Conservation (phyloP, 2,797 vertebrate species). For the Anguilla anguilla region DNA sequence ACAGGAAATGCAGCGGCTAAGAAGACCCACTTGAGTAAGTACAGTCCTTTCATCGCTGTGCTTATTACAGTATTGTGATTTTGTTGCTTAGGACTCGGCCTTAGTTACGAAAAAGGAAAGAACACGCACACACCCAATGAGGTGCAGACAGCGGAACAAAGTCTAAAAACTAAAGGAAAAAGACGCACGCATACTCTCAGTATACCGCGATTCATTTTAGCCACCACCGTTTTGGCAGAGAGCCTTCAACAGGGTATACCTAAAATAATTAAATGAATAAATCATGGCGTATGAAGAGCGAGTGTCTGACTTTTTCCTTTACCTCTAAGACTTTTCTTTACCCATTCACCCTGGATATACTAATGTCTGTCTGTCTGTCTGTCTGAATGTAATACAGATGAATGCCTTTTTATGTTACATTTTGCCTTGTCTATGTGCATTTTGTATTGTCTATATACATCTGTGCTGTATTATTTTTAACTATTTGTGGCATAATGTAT, state of each 20-base stretch:
- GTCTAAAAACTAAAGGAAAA: not conserved
- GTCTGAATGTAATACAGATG: not conserved
- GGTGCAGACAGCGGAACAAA: not conserved
- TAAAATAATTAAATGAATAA: not conserved
- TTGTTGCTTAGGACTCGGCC: not conserved
- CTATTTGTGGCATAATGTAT: not conserved
- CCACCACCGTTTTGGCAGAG: not conserved
- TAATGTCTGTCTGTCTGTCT: not conserved
- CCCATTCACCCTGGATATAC: not conserved
- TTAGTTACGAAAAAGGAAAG: not conserved
- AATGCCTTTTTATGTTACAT: not conserved
- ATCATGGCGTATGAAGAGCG: not conserved
- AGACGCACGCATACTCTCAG: not conserved
- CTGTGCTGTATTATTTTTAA: not conserved
- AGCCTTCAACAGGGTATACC: not conserved
- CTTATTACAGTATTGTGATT: not conserved
- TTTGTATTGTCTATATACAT: not conserved
- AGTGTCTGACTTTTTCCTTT: too few relatives aligned
- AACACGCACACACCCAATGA: not conserved
- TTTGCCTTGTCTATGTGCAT: not conserved
- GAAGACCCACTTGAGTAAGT: constrained; percentile 49
- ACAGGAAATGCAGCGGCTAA: constrained; percentile 43
- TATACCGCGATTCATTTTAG: not conserved
- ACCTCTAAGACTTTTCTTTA: not conserved
- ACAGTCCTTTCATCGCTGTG: not conserved